Base-by-base conservation (phyloP, 2,797 vertebrate species). In the Spinus pinus region DNA sequence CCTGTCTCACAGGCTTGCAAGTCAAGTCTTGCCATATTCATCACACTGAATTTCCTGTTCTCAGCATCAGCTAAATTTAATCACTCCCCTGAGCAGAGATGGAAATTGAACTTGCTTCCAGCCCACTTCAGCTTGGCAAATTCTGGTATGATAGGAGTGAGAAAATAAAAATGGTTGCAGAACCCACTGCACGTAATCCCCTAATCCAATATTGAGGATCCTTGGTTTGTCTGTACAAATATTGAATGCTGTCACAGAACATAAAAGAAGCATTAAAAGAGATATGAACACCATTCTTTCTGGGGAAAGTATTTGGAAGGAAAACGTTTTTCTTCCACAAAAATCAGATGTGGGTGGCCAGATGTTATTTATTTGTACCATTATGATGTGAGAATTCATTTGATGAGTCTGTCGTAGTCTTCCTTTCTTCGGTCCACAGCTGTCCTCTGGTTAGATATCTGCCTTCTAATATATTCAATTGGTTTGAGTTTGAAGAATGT, bases 81-180 rank as follows among this genome's bases (percentile, higher is more conserved):
- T 96, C 65, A 70, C 41, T 94, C 72, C 39, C 61, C 39, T 88
- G 54, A 92, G 57, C n/a, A 82, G 74, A 83, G 73, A 87, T 83
- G 74, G 90, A 96, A 97, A 95, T 97, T 88, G 95, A 97, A 86
- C 62, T 83, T 94, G 75, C 94, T 64, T 81, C 33, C 61, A 71
- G 72, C 27, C 53, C 57, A 42, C 30, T 91, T 96, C 35, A 78
- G 53, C 41, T 92, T 72, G 71, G 93, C 82, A 94, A 93, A 77
- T 88, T 78, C 58, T 90, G 77, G 14, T 92, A 7, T 94, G 86
- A 89, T 24, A 92, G 80, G 50, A 92, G 61, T 57, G 61, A 96
- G 83, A 84, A 94, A 93, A 92, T 90, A 57, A 94, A 90, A 96
- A 92, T 64, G 28, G 44, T 57, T 85, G 42, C 64, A 85, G 92